Percentiles rank a stretch among this genome's conserved stretches.
These are phyloP conservation scores for Indicator maculatus DNA, from an alignment of 2,113 vertebrate species.

Conservation along the genomic window DNA sequence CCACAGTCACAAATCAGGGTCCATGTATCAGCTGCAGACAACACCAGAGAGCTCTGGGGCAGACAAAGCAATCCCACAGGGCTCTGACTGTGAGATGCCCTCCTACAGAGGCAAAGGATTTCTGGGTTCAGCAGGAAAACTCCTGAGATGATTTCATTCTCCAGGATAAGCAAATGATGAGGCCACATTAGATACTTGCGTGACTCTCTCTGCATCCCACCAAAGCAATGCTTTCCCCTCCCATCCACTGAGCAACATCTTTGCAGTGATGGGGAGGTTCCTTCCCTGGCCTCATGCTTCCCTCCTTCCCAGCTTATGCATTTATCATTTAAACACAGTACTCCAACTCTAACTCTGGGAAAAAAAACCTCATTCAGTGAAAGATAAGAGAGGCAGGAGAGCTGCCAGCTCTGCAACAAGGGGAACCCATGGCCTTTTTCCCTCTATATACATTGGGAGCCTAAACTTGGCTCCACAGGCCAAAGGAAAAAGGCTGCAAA, in stretches of 20 bases:
- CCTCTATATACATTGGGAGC: rapidly evolving
- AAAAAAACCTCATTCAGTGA: neutral
- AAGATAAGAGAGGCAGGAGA: conserved; percentile 46
- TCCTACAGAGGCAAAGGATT: neutral
- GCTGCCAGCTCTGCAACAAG: neutral
- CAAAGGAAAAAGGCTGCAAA: neutral
- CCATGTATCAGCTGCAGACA: rapidly evolving
- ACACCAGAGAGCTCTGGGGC: neutral
- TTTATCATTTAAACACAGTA: conserved; percentile 4
- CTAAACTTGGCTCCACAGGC: neutral
- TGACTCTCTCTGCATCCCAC: neutral
- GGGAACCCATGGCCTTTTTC: neutral
- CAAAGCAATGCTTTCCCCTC: neutral
- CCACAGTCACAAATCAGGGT: neutral
- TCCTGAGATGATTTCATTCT: neutral
- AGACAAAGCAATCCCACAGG: neutral
- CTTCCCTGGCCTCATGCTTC: neutral
- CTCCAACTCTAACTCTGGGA: conserved; percentile 16
- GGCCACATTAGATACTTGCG: neutral
- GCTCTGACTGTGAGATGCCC: neutral
- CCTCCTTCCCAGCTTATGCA: neutral
- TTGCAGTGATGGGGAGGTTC: neutral
- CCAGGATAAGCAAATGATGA: neutral
- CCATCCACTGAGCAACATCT: neutral
- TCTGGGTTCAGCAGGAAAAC: neutral